These are phyloP conservation scores for Exephanes ischioxanthus DNA, from an alignment of 2,888 invertebrate species.

Conservation along the genomic window DNA sequence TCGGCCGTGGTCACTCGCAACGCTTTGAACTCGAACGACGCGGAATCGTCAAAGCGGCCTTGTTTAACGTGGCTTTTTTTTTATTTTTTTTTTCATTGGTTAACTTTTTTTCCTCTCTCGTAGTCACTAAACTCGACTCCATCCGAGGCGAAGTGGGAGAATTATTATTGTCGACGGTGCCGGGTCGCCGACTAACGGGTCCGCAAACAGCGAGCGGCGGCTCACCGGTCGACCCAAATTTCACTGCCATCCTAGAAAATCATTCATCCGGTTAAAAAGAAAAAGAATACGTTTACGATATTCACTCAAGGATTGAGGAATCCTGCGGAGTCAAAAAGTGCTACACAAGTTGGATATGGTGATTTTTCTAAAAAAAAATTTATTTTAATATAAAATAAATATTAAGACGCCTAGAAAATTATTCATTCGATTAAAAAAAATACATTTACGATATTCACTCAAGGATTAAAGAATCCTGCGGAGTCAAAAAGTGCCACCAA, in stretches of 20 bases:
- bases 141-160: background rate
- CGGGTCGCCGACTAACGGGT: constrained; percentile 19
- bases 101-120: background rate
- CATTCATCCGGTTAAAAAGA: background rate
- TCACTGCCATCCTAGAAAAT: constrained; percentile 1
- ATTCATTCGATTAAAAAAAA: background rate
- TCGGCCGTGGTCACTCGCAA: constrained; percentile 60
- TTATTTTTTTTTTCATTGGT: background rate
- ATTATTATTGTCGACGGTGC: constrained; percentile 4
- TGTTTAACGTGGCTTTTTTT: background rate
- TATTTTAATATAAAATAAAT: background rate
- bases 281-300: background rate
- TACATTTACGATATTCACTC: background rate
- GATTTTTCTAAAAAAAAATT: background rate
- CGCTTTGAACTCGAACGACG: constrained; percentile 47
- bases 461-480: background rate
- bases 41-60: constrained; percentile 15
- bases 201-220: constrained; percentile 26
- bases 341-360: background rate
- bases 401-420: background rate
- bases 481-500: background rate
- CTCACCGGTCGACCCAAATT: constrained; percentile 31
- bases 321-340: background rate
- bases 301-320: background rate
- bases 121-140: background rate